Evolutionary conservation across 2,113 vertebrate genomes (phyloP), one percentile per base, ranked within the genome.

Genomic region (Axis porcinus): DNA sequence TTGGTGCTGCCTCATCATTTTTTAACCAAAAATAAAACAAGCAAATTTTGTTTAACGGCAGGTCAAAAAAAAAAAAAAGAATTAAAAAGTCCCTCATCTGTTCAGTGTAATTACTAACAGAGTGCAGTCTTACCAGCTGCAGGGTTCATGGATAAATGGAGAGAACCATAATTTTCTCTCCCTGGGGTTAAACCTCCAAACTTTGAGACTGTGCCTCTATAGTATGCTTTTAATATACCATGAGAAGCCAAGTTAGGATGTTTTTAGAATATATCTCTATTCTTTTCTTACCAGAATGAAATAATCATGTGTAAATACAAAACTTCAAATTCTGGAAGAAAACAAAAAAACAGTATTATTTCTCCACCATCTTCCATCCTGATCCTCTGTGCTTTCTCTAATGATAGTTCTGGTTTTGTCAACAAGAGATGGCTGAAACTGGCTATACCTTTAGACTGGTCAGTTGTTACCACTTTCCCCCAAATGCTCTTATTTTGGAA

Each of bases 1-100:
- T 98, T 99, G 98, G 96, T 99, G 99, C 98, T 99, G 98, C 98
- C 98, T 99, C 98, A 98, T 99, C 98, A 99, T 98, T 99, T 99
- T 98, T 98, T 98, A 99, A 98, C 96, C 97, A 97, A 99, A 99
- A 99, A 99, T 99, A 99, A 99, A 99, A 99, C 98, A 99, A 99
- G 98, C 98, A 98, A 98, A 99, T 99, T 99, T 99, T 99, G 97
- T 99, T 98, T 99, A 98, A 99, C 98, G 98, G 98, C 98, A 98
- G 98, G 99, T 99, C 98, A 99, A 98, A 99, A 99, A 98, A 98
- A 98, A 78, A 89, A 81, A 93, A 94, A 97, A 98, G 23, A 97
- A 96, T 54, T 84, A 94, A 97, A 97, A 98, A 98, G 94, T 97
- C 97, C 97, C 98, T 99, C 99, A 98, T 99, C 98, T 99, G 98